Conservation (phyloP, 2,113 vertebrate genomes). For the Microtus ochrogaster region DNA sequence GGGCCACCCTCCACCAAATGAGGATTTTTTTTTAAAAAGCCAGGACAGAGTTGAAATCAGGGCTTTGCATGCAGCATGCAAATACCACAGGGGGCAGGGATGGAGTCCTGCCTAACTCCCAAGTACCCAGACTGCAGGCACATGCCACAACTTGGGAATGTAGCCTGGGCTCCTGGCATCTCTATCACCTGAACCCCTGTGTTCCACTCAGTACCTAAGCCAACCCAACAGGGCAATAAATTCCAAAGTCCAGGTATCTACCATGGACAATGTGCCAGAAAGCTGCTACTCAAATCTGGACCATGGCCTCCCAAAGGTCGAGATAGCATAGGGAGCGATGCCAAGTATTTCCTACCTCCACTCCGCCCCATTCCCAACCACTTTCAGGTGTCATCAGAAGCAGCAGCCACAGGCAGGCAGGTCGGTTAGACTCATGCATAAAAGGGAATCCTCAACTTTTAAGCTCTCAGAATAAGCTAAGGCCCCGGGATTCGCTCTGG, state of each 20-base stretch:
- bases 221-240: background rate
- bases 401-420: no score
- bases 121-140: background rate
- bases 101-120: background rate
- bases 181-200: no score
- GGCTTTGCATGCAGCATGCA: background rate
- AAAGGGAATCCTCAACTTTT: background rate
- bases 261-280: background rate
- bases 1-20: no score
- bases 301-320: background rate
- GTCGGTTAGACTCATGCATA: constrained; percentile 68
- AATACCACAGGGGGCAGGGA: no score
- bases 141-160: no score
- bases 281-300: background rate
- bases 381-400: background rate
- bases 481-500: background rate
- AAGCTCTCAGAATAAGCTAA: constrained; percentile 69
- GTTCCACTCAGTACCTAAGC: no score
- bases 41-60: background rate
- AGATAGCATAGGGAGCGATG: background rate
- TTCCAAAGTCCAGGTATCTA: no score
- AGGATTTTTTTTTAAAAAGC: background rate
- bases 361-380: rapidly evolving
- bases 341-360: background rate
- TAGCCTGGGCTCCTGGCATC: background rate